Conservation (phyloP, 2,888 invertebrate genomes). For the Andrena flavipes region DNA sequence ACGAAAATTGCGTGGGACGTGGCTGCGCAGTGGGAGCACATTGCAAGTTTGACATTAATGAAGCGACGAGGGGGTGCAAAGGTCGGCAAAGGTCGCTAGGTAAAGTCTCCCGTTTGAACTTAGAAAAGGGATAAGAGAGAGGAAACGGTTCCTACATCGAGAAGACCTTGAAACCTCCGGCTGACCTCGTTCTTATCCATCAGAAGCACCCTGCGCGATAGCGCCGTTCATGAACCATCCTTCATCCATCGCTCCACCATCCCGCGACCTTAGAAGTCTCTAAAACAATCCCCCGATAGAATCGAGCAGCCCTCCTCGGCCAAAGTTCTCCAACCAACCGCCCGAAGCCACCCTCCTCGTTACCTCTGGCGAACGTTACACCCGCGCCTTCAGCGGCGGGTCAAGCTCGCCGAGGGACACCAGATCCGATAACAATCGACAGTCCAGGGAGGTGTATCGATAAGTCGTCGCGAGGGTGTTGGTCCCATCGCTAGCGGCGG, state of each 20-base stretch:
- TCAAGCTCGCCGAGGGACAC: too few relatives aligned
- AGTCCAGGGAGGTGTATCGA: constrained; percentile 24
- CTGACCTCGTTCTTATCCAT: background rate
- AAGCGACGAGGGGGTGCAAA: background rate
- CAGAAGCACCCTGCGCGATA: background rate
- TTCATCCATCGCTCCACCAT: background rate
- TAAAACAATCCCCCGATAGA: background rate
- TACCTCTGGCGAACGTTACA: background rate
- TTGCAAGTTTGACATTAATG: background rate
- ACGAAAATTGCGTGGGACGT: constrained; percentile 14
- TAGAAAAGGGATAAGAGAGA: too few relatives aligned
- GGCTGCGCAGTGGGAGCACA: background rate
- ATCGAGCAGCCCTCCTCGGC: background rate
- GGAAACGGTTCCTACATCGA: too few relatives aligned
- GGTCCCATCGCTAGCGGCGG: constrained; percentile 54
- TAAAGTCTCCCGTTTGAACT: background rate
- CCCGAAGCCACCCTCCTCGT: background rate
- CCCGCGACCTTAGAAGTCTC: background rate
- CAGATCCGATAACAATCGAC: constrained; percentile 22
- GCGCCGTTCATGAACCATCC: background rate
- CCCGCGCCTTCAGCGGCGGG: too few relatives aligned
- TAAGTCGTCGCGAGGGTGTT: constrained; percentile 48
- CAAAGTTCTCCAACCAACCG: background rate
- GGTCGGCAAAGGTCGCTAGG: background rate
- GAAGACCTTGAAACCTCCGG: too few relatives aligned